Conservation (phyloP, 2,113 vertebrate genomes). For the Myxocyprinus asiaticus region DNA sequence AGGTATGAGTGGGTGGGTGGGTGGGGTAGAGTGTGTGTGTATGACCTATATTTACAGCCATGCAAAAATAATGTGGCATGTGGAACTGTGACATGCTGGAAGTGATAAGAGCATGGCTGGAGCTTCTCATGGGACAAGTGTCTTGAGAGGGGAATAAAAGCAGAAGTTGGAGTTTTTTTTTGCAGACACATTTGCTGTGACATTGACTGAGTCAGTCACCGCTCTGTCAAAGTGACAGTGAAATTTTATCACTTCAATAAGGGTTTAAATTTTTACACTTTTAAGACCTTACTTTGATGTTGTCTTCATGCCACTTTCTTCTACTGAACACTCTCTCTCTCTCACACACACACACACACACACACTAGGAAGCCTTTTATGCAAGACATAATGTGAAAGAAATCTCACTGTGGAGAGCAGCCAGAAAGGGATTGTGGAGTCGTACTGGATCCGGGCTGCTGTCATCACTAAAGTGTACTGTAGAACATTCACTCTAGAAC, state of each 20-base stretch:
- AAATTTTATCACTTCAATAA: neutral
- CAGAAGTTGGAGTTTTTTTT: constrained; percentile 9
- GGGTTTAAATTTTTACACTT: neutral
- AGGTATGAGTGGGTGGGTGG: constrained; percentile 18
- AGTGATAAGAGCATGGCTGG: constrained; percentile 24
- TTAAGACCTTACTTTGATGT: neutral
- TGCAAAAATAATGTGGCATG: constrained; percentile 66
- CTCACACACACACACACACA: neutral
- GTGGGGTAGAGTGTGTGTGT: constrained; percentile 11
- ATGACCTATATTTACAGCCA: constrained; percentile 70
- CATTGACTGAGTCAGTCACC: neutral
- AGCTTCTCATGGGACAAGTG: constrained; percentile 2
- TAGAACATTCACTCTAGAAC: neutral
- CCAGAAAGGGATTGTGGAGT: constrained; percentile 17
- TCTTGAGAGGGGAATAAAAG: constrained; percentile 16
- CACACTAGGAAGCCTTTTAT: constrained; percentile 5
- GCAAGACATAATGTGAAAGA: constrained; percentile 41
- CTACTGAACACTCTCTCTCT: too few relatives aligned
- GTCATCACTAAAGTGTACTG: constrained; percentile 11
- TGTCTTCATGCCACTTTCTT: neutral
- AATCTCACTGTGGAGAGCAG: constrained; percentile 50
- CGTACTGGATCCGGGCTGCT: constrained; percentile 34
- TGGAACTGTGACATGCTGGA: constrained; percentile 4
- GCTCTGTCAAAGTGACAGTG: neutral
- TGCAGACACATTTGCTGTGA: neutral